Conservation (phyloP, 2,113 vertebrate genomes). For the Cervus canadensis region DNA sequence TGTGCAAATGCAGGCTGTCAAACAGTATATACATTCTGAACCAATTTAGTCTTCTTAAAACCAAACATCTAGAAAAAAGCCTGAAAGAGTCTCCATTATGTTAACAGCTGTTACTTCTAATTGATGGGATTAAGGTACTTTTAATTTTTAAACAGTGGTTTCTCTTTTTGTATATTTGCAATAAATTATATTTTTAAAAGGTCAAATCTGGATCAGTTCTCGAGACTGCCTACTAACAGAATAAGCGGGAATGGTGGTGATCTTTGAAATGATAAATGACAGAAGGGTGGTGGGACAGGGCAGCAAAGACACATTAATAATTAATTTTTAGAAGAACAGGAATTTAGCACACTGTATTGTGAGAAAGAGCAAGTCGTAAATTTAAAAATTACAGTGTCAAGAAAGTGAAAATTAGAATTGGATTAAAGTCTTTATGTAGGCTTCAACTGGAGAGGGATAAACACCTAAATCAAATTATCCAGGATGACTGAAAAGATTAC, state of each 20-base stretch:
- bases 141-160: neutral
- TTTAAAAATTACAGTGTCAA: neutral
- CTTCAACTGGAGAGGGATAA: neutral
- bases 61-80: neutral
- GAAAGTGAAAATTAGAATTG: neutral
- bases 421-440: neutral
- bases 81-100: neutral
- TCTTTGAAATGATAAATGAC: neutral
- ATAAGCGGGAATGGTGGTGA: neutral
- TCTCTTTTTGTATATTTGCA: neutral
- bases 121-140: neutral
- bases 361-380: neutral
- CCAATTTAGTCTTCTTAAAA: conserved; percentile 16
- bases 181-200: neutral
- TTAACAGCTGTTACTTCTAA: neutral
- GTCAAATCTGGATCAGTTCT: neutral
- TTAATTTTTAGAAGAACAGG: neutral
- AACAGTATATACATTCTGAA: neutral
- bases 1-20: neutral
- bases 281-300: neutral
- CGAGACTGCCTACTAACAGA: neutral
- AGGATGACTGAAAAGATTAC: neutral
- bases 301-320: neutral
- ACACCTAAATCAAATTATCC: neutral
- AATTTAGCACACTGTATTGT: neutral